phyloP scores from a whole-genome alignment of 2,113 vertebrate species.

The Phaethornis superciliosus region DNA sequence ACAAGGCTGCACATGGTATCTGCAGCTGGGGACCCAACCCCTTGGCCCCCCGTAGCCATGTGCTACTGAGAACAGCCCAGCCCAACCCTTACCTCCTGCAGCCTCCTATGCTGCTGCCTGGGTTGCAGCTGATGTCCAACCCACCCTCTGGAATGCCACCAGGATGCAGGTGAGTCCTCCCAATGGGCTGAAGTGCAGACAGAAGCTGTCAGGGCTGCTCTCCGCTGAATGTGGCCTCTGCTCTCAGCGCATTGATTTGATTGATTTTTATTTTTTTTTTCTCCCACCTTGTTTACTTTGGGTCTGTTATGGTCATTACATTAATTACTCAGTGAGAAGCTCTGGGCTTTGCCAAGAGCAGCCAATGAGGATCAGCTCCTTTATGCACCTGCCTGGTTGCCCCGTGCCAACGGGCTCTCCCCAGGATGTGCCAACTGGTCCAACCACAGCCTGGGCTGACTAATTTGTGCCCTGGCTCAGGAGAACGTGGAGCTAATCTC shows the following conservation, averaged over 20 bases:
- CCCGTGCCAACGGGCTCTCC: background rate
- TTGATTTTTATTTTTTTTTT: background rate
- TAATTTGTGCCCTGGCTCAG: constrained; percentile 37
- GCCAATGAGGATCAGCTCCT: constrained; percentile 60
- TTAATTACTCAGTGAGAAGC: constrained; percentile 68
- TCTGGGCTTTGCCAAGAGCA: constrained; percentile 19
- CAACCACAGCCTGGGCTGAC: constrained; percentile 52
- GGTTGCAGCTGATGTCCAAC: background rate
- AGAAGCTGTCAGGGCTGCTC: background rate
- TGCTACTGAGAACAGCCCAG: background rate
- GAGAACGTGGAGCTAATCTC: background rate
- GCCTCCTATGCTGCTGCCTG: background rate
- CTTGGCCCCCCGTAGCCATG: background rate
- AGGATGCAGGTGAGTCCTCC: background rate
- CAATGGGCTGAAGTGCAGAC: background rate
- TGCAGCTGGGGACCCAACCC: background rate
- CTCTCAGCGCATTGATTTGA: constrained; percentile 57
- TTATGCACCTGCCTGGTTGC: constrained; percentile 25
- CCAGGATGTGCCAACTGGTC: constrained; percentile 43
- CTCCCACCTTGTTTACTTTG: constrained; percentile 64
- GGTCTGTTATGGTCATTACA: constrained; percentile 69
- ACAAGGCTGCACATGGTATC: background rate
- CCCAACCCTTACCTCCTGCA: constrained; percentile 52
- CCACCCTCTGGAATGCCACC: background rate
- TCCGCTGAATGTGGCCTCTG: constrained; percentile 15